Conservation (phyloP, 2,888 invertebrate genomes). For the Ennomos erosarius region DNA sequence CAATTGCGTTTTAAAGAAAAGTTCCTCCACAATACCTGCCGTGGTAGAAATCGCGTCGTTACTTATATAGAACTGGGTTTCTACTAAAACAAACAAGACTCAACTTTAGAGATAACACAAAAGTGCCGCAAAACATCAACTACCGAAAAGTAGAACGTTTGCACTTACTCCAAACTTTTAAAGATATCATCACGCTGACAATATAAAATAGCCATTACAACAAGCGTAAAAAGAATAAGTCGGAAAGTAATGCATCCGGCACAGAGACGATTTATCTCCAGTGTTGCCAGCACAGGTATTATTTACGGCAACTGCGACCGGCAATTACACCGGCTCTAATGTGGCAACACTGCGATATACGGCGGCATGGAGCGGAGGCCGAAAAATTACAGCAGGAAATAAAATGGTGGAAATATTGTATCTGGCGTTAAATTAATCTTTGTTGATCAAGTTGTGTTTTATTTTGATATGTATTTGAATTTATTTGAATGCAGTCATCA, state of each 20-base stretch:
- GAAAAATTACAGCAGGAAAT: slow-evolving; percentile 20
- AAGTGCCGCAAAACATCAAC: too few species aligned
- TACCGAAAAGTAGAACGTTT: too few species aligned
- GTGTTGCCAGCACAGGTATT: slow-evolving; percentile 41
- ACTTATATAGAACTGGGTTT: too few species aligned
- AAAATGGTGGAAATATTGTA: slow-evolving; percentile 15
- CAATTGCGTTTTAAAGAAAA: too few species aligned
- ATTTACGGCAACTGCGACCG: slow-evolving; percentile 36
- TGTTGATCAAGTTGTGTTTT: not conserved
- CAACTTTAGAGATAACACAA: too few species aligned
- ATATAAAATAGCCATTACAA: slow-evolving; percentile 6
- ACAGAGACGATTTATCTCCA: slow-evolving; percentile 33
- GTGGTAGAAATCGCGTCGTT: too few species aligned
- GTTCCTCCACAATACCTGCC: too few species aligned
- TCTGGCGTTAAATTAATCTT: slow-evolving; percentile 25
- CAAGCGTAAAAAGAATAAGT: slow-evolving; percentile 23
- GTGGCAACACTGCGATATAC: slow-evolving; percentile 38
- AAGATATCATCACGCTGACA: slow-evolving; percentile 2
- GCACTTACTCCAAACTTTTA: too few species aligned
- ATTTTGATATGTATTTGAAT: not conserved
- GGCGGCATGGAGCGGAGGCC: slow-evolving; percentile 11
- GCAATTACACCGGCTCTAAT: slow-evolving; percentile 42
- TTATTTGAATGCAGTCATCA: too few species aligned
- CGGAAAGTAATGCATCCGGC: slow-evolving; percentile 30
- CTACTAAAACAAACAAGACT: too few species aligned